phyloP scores from a whole-genome alignment of 2,113 vertebrate genomes.

The Laticauda laticaudata region DNA sequence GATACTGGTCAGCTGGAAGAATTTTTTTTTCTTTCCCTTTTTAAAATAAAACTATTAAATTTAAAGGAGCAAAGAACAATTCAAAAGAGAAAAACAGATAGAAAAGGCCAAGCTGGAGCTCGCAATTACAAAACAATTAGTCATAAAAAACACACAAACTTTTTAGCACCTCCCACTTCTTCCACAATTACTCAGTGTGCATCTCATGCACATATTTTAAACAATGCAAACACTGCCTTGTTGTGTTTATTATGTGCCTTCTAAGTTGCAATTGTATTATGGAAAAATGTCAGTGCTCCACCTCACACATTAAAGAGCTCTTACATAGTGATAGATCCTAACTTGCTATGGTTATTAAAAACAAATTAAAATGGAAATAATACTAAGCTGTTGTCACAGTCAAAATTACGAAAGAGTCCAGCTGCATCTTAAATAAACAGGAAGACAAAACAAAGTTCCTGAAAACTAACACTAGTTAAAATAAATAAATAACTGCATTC shows the following conservation, averaged over 20 bases:
- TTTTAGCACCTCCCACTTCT: not conserved
- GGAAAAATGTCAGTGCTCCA: not conserved
- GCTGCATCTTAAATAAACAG: constrained; percentile 1
- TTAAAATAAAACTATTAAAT: not conserved
- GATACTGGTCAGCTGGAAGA: not conserved
- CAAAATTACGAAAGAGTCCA: not conserved
- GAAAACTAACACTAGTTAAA: constrained; percentile 13
- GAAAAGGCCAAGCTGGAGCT: not conserved
- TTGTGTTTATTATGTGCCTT: not conserved
- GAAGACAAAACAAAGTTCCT: not conserved
- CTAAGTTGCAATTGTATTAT: not conserved
- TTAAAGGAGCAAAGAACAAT: not conserved
- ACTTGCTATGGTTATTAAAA: not conserved
- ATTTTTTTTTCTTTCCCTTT: not conserved
- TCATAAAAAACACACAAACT: not conserved
- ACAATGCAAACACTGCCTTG: not conserved
- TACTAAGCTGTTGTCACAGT: not conserved
- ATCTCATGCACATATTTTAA: not conserved
- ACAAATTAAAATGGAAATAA: not conserved
- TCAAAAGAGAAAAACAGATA: not conserved
- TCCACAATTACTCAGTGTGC: not conserved
- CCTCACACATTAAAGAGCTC: not conserved
- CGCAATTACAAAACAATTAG: not conserved
- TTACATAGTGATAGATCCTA: not conserved
- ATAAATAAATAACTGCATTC: constrained; percentile 27